Conservation (phyloP, 1,140 invertebrate genomes). For the Formica exsecta region DNA sequence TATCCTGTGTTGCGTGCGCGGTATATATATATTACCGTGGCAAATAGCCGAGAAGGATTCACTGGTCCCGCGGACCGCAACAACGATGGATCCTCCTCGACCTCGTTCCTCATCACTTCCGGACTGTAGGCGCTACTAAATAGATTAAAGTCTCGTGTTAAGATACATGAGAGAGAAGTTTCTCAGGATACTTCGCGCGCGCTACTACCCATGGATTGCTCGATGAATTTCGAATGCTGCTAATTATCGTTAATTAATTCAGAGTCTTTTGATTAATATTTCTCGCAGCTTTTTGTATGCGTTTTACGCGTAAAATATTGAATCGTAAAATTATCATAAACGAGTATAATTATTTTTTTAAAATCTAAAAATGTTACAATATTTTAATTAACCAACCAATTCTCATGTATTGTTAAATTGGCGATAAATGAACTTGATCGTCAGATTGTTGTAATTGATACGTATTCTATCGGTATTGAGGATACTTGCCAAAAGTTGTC, state of each 20-base stretch:
- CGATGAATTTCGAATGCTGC: neutral
- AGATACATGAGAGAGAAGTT: neutral
- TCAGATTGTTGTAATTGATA: constrained; percentile 27
- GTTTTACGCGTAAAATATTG: neutral
- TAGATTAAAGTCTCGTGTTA: too few species aligned
- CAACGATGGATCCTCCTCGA: constrained; percentile 32
- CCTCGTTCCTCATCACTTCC: constrained; percentile 29
- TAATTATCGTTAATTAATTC: neutral
- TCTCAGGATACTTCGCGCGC: neutral
- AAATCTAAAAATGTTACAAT: neutral
- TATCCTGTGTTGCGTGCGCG: constrained; percentile 25
- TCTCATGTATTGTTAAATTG: neutral
- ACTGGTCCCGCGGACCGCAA: constrained; percentile 42
- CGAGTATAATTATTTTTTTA: neutral
- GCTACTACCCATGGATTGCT: neutral
- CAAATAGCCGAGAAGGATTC: constrained; percentile 5
- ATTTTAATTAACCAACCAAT: neutral
- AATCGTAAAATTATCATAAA: neutral
- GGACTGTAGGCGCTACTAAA: neutral
- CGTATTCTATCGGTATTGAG: neutral
- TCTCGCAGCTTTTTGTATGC: neutral
- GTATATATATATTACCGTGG: constrained; percentile 71
- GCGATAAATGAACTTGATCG: neutral
- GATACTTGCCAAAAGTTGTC: neutral
- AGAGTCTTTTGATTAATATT: neutral